Evolutionary conservation across 2,113 vertebrate genomes (phyloP).

Genomic region (Eira barbara): DNA sequence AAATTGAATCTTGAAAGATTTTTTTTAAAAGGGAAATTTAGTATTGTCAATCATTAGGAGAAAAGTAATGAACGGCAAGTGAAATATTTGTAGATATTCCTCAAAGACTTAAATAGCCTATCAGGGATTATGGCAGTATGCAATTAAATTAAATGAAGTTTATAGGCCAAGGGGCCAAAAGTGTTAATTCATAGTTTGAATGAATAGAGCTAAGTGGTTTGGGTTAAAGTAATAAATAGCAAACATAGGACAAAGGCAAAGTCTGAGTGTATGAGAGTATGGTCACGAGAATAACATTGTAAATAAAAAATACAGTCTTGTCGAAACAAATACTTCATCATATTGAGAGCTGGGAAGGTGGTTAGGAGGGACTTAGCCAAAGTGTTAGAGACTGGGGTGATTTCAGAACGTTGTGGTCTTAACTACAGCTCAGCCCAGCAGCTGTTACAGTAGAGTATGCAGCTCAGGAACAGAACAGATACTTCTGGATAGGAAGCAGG

Average conservation of each 20-base stretch:
- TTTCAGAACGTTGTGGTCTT: neutral
- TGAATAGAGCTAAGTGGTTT: neutral
- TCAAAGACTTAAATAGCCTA: neutral
- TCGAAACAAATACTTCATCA: neutral
- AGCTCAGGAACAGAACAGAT: rapidly evolving
- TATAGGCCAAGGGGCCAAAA: neutral
- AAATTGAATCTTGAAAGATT: neutral
- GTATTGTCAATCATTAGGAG: neutral
- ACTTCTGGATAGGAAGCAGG: neutral
- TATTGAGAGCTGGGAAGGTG: neutral
- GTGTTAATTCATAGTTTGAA: neutral
- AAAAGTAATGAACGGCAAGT: neutral
- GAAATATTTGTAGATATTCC: neutral
- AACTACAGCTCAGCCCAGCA: neutral
- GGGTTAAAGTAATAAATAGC: neutral
- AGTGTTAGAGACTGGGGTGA: neutral
- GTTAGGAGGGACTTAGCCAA: neutral
- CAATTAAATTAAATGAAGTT: neutral
- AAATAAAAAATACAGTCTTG: neutral
- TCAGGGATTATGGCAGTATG: neutral
- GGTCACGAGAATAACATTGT: neutral
- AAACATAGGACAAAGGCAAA: neutral
- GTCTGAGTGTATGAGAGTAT: neutral
- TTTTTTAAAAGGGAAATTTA: neutral
- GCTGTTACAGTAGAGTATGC: too few species aligned